Evolutionary conservation across 2,888 invertebrate genomes (phyloP), one percentile per base, ranked within the genome.

Genomic region (Liposcelis brunnea): DNA sequence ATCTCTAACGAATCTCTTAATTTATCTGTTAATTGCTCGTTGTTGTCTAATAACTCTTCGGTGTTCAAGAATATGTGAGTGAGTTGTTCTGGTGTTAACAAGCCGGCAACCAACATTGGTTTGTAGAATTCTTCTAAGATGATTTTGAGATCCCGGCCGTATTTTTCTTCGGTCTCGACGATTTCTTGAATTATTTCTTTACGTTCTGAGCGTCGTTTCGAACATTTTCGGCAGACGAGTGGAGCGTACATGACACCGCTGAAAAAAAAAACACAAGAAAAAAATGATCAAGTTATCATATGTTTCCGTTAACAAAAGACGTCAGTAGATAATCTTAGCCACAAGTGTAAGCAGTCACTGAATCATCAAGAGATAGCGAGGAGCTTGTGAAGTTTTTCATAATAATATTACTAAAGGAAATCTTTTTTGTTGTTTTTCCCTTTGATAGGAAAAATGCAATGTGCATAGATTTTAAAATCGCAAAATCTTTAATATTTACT

Each of bases 101-200:
- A 58, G 43, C 91, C 91, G 47, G 91, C 91, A 32, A 89, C 84
- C 55, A 89, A 68, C 84, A 94, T 91, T 0, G 93, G 93, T 57
- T 83, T 80, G 60, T 86, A 85, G 61, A 90, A 89, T 62, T 90
- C 93, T 61, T 93, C 91, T 54, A 89, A 69, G 54, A 94, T 83
- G 47, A 94, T 91, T 60, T 84, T 80, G 55, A 94, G 68, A 63
- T 94, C 94, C 45, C 91, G 72, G 15, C 91, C 90, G 59, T 94
- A 94, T 58, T 91, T 94, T 59, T 90, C 81, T 65, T 94, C 94
- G 2, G 94, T 94, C 65, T 94, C 93, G 3, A 91, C 85, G 49
- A 94, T 89, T 69, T 94, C 94, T 2, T 83, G 83, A 44, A 94
- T 82, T 31, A 91, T 93, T 68, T 94, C 91, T 58, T 90, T 89